A percentile compares a stretch with the other conserved stretches of the same genome.
These are phyloP conservation scores for Minunthozetes semirufus DNA, from an alignment of 2,888 invertebrate genomes.

Conservation along the genomic window DNA sequence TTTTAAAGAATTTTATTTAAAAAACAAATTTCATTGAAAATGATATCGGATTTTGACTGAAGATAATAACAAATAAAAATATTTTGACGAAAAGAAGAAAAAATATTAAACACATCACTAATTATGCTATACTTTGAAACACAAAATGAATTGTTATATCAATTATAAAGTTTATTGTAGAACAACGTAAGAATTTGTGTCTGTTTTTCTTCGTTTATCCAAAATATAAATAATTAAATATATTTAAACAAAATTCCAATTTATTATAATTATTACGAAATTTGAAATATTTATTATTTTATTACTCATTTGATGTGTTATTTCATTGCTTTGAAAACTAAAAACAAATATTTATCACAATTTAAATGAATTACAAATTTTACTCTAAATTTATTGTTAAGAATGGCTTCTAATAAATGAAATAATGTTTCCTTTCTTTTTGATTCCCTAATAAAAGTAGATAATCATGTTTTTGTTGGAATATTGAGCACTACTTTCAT, in stretches of 20 bases:
- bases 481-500: too few relatives aligned
- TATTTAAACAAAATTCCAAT: neutral
- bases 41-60: neutral
- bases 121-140: constrained; percentile 1
- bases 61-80: neutral
- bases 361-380: neutral
- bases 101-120: neutral
- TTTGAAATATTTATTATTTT: neutral
- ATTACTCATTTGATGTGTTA: too few relatives aligned
- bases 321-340: too few relatives aligned
- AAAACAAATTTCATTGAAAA: too few relatives aligned
- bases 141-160: neutral
- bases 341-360: too few relatives aligned
- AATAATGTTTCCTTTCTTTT: too few relatives aligned
- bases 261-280: too few relatives aligned
- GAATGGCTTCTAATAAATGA: too few relatives aligned
- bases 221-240: neutral
- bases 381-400: neutral
- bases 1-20: too few relatives aligned
- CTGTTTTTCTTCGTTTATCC: neutral
- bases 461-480: too few relatives aligned
- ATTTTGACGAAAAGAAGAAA: neutral
- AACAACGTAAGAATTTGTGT: neutral
- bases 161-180: neutral
- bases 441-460: too few relatives aligned